Base-by-base conservation (phyloP, 2,113 vertebrate genomes). In the Apaloderma vittatum region DNA sequence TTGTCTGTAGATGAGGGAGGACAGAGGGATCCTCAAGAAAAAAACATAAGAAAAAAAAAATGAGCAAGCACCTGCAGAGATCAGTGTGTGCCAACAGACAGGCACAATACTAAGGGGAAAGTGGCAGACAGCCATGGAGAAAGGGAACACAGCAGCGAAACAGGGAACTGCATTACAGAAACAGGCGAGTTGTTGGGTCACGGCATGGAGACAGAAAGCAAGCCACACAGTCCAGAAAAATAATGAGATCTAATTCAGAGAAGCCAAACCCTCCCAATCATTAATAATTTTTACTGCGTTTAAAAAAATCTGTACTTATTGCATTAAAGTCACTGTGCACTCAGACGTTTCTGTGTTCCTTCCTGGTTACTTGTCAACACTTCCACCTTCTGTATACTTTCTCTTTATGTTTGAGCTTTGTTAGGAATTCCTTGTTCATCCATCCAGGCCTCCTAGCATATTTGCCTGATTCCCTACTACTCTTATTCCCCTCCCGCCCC, bases 301-400 rank as follows among this genome's bases (percentile, higher is more conserved):
- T 6, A 79, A 88, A 85, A n/a, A 34, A 51, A 13, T 3, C 6
- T 46, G 51, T 2, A 61, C 29, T 72, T 65, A 45, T 24, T 76
- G 24, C 9, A 70, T 30, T 58, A 26, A 88, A 90, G n/a, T 9
- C 9, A 40, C 11, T 40, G 40, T 40, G 40, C 40, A 40, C 40
- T 40, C 40, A 40, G 40, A 75, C 0, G 2, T 11, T 46, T 17
- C 24, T 57, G 20, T 37, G 54, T 62, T 74, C 27, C 15, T 82
- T 27, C 24, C 4, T 0, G 0, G 27, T 40, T 74, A 82, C 15
- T 54, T 49, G 21, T 27, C 34, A 16, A n/a, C 3, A 1, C n/a
- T 78, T 66, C 51, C 4, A 66, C 20, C 11, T 66, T 66, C 55
- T 55, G 8, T 32, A 10, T 11, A 57, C 48, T 58, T 74, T 9